These are phyloP conservation scores for Lithosia quadra DNA, from an alignment of 2,888 invertebrate genomes.

Conservation along the genomic window DNA sequence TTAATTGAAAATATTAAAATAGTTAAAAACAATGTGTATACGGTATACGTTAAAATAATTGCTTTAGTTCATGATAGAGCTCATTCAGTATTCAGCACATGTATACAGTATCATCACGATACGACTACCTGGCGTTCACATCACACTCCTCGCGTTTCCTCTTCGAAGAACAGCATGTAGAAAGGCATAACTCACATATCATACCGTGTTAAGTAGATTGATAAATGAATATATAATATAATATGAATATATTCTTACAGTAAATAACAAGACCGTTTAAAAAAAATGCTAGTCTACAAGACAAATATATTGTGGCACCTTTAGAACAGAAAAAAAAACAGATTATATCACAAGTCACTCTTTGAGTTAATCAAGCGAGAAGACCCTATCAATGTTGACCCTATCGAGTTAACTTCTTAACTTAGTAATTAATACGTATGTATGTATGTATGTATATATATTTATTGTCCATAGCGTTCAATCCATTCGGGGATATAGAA, in stretches of 20 bases:
- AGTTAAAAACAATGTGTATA: not conserved
- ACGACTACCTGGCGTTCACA: not conserved
- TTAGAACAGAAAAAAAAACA: no score
- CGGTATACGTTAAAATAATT: not conserved
- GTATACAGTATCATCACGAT: not conserved
- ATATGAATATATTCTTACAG: no score
- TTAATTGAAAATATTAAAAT: not conserved
- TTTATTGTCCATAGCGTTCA: no score
- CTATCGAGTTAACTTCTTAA: no score
- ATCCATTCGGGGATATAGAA: not conserved
- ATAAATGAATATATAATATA: no score
- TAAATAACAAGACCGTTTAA: not conserved
- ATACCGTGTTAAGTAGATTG: no score
- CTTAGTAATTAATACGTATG: no score
- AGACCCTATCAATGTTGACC: no score
- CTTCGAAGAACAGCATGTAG: not conserved
- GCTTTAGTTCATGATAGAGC: not conserved
- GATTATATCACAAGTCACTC: no score
- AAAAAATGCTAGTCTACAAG: not conserved
- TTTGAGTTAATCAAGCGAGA: no score
- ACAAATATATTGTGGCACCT: not conserved
- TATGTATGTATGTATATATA: no score
- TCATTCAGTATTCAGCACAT: not conserved
- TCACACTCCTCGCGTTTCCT: not conserved
- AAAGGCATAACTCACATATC: not conserved